Evolutionary conservation across 2,113 vertebrate genomes (phyloP), one percentile per base, ranked within the genome.

Genomic region (Cercocebus atys): DNA sequence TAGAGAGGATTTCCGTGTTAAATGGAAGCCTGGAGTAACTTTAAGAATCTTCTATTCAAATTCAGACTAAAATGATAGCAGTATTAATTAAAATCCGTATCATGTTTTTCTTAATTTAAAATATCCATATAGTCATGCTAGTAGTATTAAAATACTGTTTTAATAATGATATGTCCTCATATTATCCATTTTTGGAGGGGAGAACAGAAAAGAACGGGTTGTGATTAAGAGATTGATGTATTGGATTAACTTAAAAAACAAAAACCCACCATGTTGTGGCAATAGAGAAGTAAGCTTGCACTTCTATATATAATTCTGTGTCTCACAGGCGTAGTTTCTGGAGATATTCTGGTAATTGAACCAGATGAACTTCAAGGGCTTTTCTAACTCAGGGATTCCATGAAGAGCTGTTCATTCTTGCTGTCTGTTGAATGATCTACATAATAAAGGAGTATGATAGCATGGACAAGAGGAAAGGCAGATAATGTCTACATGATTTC

Each of bases 11-110:
- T 82, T 70, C 43, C 86, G 3, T 88, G 55, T 72, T 85, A 95
- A 90, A 47, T 68, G 22, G 78, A 94, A 87, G 18, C 8, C 75
- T 92, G 75, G 14, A 83, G 30, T 82, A 76, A 95, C 64, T 80
- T 90, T 43, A 94, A 88, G 52, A 87, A 81, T 90, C 47, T 79
- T 82, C 35, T 4, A 55, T 87, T 97, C 87, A 93, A 52, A 93
- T 75, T 75, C 90, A 84, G 23, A 78, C 84, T 57, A 83, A 92
- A 57, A 50, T 88, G 5, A 38, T 32, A 89, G 25, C 25, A 57
- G 3, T 75, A 84, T 50, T 40, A 57, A 78, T 50, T 88, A 91
- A 91, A 91, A 86, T 50, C 23, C 4, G 10, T 75, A 20, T 30
- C 18, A 72, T 73, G 6, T 35, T 93, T 83, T 73, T 11, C 45